These are phyloP conservation scores for Drosophila nigromelanica DNA, from an alignment of 1,140 invertebrate genomes.

Conservation along the genomic window DNA sequence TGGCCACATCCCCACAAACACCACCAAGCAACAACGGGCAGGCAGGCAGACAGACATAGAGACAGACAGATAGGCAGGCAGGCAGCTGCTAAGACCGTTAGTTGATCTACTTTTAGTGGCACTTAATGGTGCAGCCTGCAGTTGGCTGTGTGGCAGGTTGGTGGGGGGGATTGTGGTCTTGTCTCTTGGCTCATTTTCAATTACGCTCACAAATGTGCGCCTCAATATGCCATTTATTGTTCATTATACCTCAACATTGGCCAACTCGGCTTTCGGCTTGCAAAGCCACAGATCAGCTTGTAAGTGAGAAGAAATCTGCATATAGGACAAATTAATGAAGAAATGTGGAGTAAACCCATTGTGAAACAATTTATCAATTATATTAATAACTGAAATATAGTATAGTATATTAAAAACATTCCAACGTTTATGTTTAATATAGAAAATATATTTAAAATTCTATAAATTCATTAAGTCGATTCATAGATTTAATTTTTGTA, in stretches of 20 bases:
- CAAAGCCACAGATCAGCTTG: background rate
- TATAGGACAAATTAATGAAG: background rate
- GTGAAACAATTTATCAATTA: too few relatives aligned
- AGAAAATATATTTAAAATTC: too few relatives aligned
- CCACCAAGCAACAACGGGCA: background rate
- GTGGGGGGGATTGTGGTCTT: background rate
- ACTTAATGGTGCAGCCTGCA: slow-evolving; percentile 53
- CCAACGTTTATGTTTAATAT: too few relatives aligned
- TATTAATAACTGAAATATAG: too few relatives aligned
- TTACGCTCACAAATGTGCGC: slow-evolving; percentile 39
- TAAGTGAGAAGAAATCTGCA: slow-evolving; percentile 9
- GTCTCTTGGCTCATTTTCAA: slow-evolving; percentile 46
- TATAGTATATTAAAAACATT: too few relatives aligned
- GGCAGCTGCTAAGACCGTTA: slow-evolving; percentile 49
- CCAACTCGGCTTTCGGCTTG: slow-evolving; percentile 5
- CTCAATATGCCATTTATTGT: slow-evolving; percentile 47
- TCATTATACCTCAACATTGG: slow-evolving; percentile 36
- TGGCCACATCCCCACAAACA: slow-evolving; percentile 33
- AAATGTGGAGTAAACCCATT: background rate
- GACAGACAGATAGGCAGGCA: background rate
- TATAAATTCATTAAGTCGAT: too few relatives aligned
- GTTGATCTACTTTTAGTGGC: slow-evolving; percentile 63
- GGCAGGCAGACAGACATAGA: too few relatives aligned
- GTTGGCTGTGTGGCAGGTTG: background rate
- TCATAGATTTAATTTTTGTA: too few relatives aligned